Conservation (phyloP, 2,888 invertebrate species). For the Eudasyphora cyanicolor region DNA sequence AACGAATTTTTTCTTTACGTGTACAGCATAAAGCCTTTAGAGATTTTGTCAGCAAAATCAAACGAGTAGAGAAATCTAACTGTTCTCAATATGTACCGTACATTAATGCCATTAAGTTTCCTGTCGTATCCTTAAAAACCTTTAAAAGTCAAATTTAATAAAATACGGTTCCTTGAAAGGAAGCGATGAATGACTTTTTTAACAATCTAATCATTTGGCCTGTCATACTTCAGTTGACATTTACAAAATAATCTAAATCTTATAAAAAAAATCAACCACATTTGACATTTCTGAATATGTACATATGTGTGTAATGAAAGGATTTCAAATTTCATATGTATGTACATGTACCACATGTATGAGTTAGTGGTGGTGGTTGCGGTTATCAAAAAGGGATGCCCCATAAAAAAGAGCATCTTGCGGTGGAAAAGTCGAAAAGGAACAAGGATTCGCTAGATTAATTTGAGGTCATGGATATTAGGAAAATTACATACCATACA, state of each 20-base stretch:
- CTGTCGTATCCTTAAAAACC: neutral
- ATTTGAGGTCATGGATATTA: slow-evolving; percentile 77
- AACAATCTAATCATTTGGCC: slow-evolving; percentile 74
- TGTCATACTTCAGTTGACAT: slow-evolving; percentile 73
- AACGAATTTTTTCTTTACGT: too few species aligned
- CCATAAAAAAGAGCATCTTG: slow-evolving; percentile 34
- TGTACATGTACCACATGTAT: neutral
- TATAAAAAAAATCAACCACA: slow-evolving; percentile 48
- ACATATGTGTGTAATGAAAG: neutral
- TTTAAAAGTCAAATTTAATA: slow-evolving; percentile 49
- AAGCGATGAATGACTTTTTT: slow-evolving; percentile 54
- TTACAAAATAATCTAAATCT: slow-evolving; percentile 68
- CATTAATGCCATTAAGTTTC: slow-evolving; percentile 41
- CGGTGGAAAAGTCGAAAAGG: slow-evolving; percentile 46
- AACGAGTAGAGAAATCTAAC: too few species aligned
- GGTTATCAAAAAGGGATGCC: slow-evolving; percentile 51
- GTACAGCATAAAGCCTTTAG: too few species aligned
- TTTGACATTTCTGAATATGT: too few species aligned
- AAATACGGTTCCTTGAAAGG: neutral
- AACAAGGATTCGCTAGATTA: slow-evolving; percentile 77
- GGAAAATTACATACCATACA: slow-evolving; percentile 53
- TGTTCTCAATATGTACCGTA: too few species aligned
- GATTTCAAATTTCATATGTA: neutral
- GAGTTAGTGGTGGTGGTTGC: slow-evolving; percentile 8
- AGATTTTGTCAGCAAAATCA: too few species aligned